Base-by-base conservation (phyloP, 2,888 invertebrate species). In the Drosophila colorata region DNA sequence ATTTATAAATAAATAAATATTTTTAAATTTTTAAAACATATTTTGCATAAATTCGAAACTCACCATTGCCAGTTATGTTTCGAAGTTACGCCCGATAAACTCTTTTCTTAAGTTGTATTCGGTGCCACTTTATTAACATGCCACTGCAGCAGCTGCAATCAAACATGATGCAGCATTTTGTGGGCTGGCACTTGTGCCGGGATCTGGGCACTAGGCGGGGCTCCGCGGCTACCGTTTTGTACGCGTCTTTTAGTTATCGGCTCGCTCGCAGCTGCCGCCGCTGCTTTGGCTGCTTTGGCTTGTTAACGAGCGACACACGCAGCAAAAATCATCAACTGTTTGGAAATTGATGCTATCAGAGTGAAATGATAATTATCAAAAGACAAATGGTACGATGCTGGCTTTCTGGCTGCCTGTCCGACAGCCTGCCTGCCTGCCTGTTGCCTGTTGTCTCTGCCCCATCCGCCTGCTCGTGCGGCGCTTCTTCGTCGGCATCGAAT, bases 221-320 rank as follows among this genome's bases (percentile, higher is more conserved):
- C 48, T 49, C 35, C 16, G 46, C 49, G 74, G 84, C 82, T 82
- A 84, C 82, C 81, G 82, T 82, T 84, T 82, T 80, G 78, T 72
- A 52, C 28, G 52, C 49, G 67, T 69, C 87, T 87, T 87, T 82
- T 61, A 87, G 78, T 84, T 82, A 82, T 87, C 84, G 66, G 61
- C 52, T 58, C 64, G 18, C 40, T 65, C 33, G 67, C 84, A 73
- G 67, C 78, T 74, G 78, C 56, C 52, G 57, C 49, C 52, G 53
- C 38, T 9, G 25, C 7, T 7, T 23, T 23, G 4, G 23, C 23
- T 23, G 25, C 25, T 43, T 52, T 23, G 56, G 77, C 81, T 87
- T 80, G 82, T 84, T 82, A 82, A 84, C 87, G 84, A 87, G 81
- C 87, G 84, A 81, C 78, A 78, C 81, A 82, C 87, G 84, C 81